Evolutionary conservation across 30 jellyfish, hydroid and myxozoan species (phyloP).

Genomic region (Hydra vulgaris): DNA sequence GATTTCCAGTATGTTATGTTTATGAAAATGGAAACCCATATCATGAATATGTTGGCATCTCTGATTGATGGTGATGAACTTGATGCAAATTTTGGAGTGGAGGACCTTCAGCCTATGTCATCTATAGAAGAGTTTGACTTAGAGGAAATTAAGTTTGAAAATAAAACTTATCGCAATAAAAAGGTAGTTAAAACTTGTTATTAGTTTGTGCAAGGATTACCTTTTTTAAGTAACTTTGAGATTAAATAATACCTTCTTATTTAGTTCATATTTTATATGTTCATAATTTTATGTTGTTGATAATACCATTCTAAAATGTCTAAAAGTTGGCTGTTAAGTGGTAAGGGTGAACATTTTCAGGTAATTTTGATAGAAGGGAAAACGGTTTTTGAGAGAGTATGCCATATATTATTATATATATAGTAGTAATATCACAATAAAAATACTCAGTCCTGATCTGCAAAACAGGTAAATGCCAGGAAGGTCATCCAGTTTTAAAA

Average conservation of each 20-base stretch:
- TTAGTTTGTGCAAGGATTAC: not conserved
- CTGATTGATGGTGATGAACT: slow-evolving; percentile 3
- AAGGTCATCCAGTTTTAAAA: not conserved
- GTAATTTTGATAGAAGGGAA: not conserved
- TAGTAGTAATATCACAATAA: not conserved
- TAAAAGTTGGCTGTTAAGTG: not conserved
- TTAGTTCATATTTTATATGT: not conserved
- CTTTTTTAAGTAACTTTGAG: not conserved
- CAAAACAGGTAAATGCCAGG: not conserved
- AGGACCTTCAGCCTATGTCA: not conserved
- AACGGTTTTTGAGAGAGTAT: not conserved
- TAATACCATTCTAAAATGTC: not conserved
- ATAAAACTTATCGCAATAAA: not conserved
- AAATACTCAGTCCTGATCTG: not conserved
- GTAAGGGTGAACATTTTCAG: not conserved
- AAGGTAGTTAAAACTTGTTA: not conserved
- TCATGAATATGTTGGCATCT: not conserved
- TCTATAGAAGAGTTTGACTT: not conserved
- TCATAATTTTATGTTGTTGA: not conserved
- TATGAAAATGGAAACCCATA: slow-evolving; percentile 8
- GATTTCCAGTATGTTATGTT: slow-evolving; percentile 1
- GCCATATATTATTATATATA: not conserved
- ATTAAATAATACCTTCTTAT: not conserved
- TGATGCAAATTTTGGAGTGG: not conserved
- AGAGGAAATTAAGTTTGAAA: not conserved